Conservation (phyloP, 2,113 vertebrate species). For the Sprattus sprattus region DNA sequence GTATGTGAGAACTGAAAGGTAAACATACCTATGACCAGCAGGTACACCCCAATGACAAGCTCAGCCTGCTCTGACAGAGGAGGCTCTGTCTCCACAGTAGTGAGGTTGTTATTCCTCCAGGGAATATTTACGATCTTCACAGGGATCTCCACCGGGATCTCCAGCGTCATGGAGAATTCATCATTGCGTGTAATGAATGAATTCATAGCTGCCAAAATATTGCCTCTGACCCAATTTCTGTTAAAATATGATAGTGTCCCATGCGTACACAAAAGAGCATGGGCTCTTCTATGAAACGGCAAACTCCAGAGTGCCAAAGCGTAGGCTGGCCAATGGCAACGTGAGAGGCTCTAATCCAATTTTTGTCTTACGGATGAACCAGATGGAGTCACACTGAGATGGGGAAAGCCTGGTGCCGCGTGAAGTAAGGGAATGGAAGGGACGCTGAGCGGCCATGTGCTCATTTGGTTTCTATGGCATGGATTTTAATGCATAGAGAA, state of each 20-base stretch:
- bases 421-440: neutral
- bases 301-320: constrained; percentile 49
- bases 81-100: constrained; percentile 59
- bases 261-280: neutral
- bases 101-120: constrained; percentile 70
- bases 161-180: constrained; percentile 61
- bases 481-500: neutral
- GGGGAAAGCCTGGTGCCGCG: neutral
- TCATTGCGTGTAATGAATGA: neutral
- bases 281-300: neutral
- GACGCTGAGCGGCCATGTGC: neutral
- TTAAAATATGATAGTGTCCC: neutral
- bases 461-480: neutral
- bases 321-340: constrained; percentile 48
- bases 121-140: constrained; percentile 56
- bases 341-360: constrained; percentile 60
- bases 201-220: constrained; percentile 2
- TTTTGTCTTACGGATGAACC: constrained; percentile 56
- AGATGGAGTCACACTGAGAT: constrained; percentile 37
- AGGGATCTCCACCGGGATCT: constrained; percentile 59
- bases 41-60: constrained; percentile 68
- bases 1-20: neutral
- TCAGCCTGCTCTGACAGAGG: constrained; percentile 67
- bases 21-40: constrained; percentile 66
- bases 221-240: neutral